Evolutionary conservation across 2,888 invertebrate genomes (phyloP), one percentile per base, ranked within the genome.

Genomic region (Agriopis leucophaearia): DNA sequence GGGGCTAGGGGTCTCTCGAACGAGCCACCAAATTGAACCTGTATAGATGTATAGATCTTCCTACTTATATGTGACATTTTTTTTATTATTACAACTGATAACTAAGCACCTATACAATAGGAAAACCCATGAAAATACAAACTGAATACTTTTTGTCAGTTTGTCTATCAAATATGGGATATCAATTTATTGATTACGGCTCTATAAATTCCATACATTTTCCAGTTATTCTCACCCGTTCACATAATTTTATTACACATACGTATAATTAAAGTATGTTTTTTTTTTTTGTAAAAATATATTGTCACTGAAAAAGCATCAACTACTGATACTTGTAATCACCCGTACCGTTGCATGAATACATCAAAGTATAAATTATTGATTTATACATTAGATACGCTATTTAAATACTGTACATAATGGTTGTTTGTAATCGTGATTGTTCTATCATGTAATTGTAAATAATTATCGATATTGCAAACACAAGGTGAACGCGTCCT

Each of bases 401-500:
- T 60, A 63, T 68, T 66, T 64, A 68, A 50, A 60, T 52, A 63
- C 42, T 50, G 64, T 55, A 44, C 18, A 27, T 68, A 68, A 64
- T 64, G 44, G 60, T 60, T 68, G 71, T 79, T 79, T 83, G 78
- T 78, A 82, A 80, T 80, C 73, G 73, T 69, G 68, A 69, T 69
- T 69, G 68, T 76, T 76, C 70, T 74, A 75, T 76, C 75, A 72
- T 75, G 72, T 82, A 81, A 81, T 82, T 81, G 75, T 72, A 71
- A 73, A 79, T 84, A 84, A 86, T 84, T 78, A 83, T 78, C 78
- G 77, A 66, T 73, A 75, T 83, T 82, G 77, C 78, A 81, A 78
- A 70, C 81, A 77, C 84, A 86, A 86, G 86, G 85, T 79, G 71
- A 80, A 68, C 67, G 70, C 78, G 85, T 85, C 85, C 83, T 86